phyloP scores from a whole-genome alignment of 1,140 invertebrate genomes.

The Ruditapes philippinarum region DNA sequence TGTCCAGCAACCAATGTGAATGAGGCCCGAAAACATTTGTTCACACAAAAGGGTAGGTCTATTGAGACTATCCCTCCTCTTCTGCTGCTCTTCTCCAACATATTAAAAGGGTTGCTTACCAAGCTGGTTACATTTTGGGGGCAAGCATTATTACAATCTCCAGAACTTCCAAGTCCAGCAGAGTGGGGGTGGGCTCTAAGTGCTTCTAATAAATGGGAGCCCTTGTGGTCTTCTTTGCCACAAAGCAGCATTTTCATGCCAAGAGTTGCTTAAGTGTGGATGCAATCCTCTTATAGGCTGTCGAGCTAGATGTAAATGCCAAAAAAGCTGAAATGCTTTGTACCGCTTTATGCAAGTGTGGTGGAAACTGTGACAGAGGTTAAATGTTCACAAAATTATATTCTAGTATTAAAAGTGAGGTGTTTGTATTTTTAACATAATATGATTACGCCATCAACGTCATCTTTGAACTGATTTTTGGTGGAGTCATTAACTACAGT shows the following conservation, averaged over 20 bases:
- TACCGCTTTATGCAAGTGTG: slow-evolving; percentile 37
- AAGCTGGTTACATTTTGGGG: slow-evolving; percentile 23
- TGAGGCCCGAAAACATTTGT: background rate
- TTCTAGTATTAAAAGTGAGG: too few relatives aligned
- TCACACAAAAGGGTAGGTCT: slow-evolving; percentile 34
- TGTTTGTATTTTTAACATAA: too few relatives aligned
- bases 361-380: background rate
- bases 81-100: background rate
- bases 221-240: background rate
- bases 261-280: slow-evolving; percentile 31
- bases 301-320: slow-evolving; percentile 4
- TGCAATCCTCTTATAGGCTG: slow-evolving; percentile 9
- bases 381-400: too few relatives aligned
- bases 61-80: background rate
- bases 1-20: slow-evolving; percentile 6
- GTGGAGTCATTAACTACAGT: too few relatives aligned
- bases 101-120: slow-evolving; percentile 15
- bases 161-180: background rate
- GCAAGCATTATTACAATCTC: background rate
- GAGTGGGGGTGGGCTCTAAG: slow-evolving; percentile 46
- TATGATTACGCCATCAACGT: too few relatives aligned
- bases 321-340: slow-evolving; percentile 35
- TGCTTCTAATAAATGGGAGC: background rate
- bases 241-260: slow-evolving; percentile 25
- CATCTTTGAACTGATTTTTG: too few relatives aligned